Percentiles rank a stretch among this genome's conserved stretches.
Evolutionary conservation across 1,140 invertebrate genomes (phyloP).

Genomic region (Copidosoma floridanum): DNA sequence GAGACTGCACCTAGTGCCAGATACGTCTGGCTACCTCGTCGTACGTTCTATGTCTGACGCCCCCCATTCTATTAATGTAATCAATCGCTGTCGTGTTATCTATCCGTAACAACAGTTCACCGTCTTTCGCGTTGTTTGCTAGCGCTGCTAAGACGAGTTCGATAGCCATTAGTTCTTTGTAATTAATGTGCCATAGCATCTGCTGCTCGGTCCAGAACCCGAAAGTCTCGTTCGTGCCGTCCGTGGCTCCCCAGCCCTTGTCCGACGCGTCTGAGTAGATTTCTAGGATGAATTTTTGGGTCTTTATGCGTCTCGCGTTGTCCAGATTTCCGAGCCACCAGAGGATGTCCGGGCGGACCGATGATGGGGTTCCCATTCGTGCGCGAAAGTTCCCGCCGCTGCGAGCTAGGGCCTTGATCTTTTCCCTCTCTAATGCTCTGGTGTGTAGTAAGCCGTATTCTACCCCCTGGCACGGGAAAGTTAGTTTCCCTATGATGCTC

Average conservation of each 20-base stretch:
- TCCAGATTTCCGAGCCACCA: background rate
- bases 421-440: too few species aligned
- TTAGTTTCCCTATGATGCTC: too few species aligned
- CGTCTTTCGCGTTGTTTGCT: slow-evolving; percentile 25
- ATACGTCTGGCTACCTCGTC: background rate
- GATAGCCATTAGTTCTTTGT: slow-evolving; percentile 30
- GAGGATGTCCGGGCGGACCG: too few species aligned
- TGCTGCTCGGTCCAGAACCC: slow-evolving; percentile 16
- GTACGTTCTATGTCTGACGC: slow-evolving; percentile 17
- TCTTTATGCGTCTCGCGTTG: too few species aligned
- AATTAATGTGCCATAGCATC: slow-evolving; percentile 39
- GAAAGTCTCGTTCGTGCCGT: background rate
- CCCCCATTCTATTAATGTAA: slow-evolving; percentile 34
- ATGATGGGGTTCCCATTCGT: too few species aligned
- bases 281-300: background rate
- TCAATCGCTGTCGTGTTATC: slow-evolving; percentile 35
- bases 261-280: slow-evolving; percentile 24
- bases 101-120: slow-evolving; percentile 29
- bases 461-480: too few species aligned
- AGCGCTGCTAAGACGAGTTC: background rate
- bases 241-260: slow-evolving; percentile 17
- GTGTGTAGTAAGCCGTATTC: too few species aligned
- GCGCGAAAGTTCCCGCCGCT: too few species aligned
- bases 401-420: too few species aligned
- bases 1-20: slow-evolving; percentile 11